Conservation (phyloP, 2,113 vertebrate genomes). For the Calyptommatus sinebrachiatus region DNA sequence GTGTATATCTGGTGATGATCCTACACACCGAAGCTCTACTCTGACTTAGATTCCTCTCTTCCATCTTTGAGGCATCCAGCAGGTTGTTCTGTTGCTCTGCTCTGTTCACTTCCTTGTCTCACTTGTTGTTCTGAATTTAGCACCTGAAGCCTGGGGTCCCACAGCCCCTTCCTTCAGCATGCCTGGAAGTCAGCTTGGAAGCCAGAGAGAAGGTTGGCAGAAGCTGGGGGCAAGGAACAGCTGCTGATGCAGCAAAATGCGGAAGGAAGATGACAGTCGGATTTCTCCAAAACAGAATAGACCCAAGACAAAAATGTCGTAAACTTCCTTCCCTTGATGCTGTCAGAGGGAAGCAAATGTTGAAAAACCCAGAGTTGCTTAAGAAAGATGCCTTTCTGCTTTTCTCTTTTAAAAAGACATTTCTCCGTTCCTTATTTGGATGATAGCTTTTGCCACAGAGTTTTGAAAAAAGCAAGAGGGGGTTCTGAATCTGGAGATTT, state of each 20-base stretch:
- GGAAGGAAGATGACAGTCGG: neutral
- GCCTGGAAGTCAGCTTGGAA: neutral
- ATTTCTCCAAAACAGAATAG: neutral
- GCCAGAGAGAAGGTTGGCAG: neutral
- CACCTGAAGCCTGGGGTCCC: neutral
- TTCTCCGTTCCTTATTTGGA: neutral
- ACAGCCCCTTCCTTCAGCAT: neutral
- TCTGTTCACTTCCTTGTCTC: neutral
- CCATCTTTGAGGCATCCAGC: neutral
- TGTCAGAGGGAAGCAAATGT: neutral
- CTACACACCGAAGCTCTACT: neutral
- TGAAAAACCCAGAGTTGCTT: neutral
- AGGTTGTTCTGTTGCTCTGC: neutral
- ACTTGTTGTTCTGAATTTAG: neutral
- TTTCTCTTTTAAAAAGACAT: too few relatives aligned
- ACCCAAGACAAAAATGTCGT: too few relatives aligned
- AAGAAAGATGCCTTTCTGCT: neutral
- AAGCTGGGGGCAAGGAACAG: neutral
- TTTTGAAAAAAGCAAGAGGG: too few relatives aligned
- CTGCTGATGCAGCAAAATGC: neutral
- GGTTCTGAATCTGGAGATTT: too few relatives aligned
- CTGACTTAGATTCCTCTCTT: too few relatives aligned
- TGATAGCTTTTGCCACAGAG: neutral
- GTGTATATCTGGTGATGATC: neutral
- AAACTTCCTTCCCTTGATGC: too few relatives aligned